Percentiles rank a stretch among this genome's conserved stretches.
Evolutionary conservation across 30 jellyfish, hydroid and myxozoan species (phyloP).

Genomic region (Phacellophora camtschatica): DNA sequence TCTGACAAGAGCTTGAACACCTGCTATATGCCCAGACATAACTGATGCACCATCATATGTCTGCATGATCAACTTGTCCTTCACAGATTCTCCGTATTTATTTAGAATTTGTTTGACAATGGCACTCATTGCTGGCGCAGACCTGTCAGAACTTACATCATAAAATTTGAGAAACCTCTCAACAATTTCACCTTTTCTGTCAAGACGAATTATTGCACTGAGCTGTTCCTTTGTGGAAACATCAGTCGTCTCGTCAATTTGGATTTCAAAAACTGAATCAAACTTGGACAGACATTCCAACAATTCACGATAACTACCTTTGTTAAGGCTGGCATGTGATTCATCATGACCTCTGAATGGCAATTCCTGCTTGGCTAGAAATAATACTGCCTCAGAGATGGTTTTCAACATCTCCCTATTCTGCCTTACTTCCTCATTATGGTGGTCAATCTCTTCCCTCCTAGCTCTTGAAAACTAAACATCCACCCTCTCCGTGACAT

Average conservation of each 20-base stretch:
- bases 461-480: no score
- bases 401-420: conserved; percentile 20
- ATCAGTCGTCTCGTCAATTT: conserved; percentile 28
- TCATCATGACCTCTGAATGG: conserved; percentile 58
- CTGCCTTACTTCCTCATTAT: conserved; percentile 35
- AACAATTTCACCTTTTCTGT: not conserved
- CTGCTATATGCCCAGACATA: not conserved
- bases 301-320: conserved; percentile 28
- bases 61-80: conserved; percentile 28
- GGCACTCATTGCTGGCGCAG: conserved; percentile 26
- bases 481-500: conserved; percentile 26
- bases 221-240: conserved; percentile 26
- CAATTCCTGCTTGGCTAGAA: conserved; percentile 27
- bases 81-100: conserved; percentile 2
- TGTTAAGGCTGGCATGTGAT: conserved; percentile 11
- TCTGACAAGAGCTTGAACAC: conserved; percentile 9
- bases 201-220: conserved; percentile 7
- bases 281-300: conserved; percentile 9
- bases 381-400: not conserved
- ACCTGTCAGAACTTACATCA: conserved; percentile 37
- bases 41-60: conserved; percentile 49
- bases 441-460: no score
- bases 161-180: conserved; percentile 12
- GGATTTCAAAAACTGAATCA: not conserved
- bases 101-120: conserved; percentile 1